A percentile compares a stretch with the other conserved stretches of the same genome.
These are phyloP conservation scores for Butastur rufipennis DNA, from an alignment of 2,113 vertebrate species.

Conservation along the genomic window DNA sequence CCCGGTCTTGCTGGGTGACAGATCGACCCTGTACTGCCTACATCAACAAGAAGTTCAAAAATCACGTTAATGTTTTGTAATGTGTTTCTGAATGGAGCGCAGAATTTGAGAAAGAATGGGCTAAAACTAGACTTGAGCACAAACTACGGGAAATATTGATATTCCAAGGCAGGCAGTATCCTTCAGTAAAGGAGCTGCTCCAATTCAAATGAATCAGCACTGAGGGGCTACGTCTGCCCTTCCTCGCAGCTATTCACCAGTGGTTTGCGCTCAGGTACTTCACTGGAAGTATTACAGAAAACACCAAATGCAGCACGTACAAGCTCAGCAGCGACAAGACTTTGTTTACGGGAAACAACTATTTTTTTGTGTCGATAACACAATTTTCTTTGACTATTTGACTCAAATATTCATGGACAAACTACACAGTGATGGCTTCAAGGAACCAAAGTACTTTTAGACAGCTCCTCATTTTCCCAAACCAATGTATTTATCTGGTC, in stretches of 20 bases:
- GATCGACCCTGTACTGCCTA: constrained; percentile 92
- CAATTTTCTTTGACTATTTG: background rate
- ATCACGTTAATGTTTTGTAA: background rate
- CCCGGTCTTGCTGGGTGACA: constrained; percentile 87
- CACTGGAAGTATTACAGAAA: background rate
- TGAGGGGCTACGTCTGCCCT: background rate
- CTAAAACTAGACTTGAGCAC: background rate
- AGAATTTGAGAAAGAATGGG: background rate
- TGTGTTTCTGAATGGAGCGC: background rate
- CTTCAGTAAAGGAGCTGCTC: background rate
- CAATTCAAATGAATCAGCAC: background rate
- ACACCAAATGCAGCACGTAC: background rate
- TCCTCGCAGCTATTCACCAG: background rate
- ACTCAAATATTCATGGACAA: background rate
- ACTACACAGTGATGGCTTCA: background rate
- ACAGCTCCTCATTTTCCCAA: background rate
- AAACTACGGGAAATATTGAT: background rate
- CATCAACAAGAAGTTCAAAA: background rate
- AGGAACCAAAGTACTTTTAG: background rate
- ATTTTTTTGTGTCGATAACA: background rate
- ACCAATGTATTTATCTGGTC: background rate
- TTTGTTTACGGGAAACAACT: background rate
- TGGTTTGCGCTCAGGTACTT: background rate
- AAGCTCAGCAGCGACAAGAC: background rate
- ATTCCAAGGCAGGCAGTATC: background rate